Conservation (phyloP, 2,113 vertebrate genomes). For the Physeter macrocephalus region DNA sequence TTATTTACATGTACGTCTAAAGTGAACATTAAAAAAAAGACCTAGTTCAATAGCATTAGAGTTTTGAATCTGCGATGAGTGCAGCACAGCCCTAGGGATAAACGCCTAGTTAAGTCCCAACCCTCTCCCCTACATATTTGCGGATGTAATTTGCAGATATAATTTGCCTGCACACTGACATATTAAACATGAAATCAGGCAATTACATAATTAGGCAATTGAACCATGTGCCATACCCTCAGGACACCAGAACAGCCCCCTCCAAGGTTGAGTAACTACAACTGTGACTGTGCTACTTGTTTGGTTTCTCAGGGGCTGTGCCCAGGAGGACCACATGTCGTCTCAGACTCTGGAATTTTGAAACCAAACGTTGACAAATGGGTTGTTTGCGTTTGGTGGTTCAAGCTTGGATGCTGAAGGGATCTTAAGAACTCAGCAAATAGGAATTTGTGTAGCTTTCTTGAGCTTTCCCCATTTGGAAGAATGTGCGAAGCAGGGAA, state of each 20-base stretch:
- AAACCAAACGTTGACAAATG: constrained; percentile 44
- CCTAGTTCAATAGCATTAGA: neutral
- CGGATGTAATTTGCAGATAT: constrained; percentile 35
- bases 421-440: neutral
- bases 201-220: constrained; percentile 52
- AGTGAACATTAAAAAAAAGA: neutral
- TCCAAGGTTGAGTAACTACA: neutral
- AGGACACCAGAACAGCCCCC: neutral
- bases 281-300: neutral
- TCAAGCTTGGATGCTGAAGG: constrained; percentile 19
- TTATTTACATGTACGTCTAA: neutral
- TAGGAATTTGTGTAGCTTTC: neutral
- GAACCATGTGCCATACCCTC: constrained; percentile 2
- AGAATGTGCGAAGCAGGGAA: neutral
- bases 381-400: constrained; percentile 10
- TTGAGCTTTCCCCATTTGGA: neutral
- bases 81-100: neutral
- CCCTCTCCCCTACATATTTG: neutral
- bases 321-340: neutral
- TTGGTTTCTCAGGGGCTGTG: neutral
- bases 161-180: constrained; percentile 32
- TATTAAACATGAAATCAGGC: constrained; percentile 44
- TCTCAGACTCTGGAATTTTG: constrained; percentile 27
- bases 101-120: constrained; percentile 33
- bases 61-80: constrained; percentile 32